These are phyloP conservation scores for Drosophila miranda DNA, from an alignment of 1,140 invertebrate species.

Conservation along the genomic window DNA sequence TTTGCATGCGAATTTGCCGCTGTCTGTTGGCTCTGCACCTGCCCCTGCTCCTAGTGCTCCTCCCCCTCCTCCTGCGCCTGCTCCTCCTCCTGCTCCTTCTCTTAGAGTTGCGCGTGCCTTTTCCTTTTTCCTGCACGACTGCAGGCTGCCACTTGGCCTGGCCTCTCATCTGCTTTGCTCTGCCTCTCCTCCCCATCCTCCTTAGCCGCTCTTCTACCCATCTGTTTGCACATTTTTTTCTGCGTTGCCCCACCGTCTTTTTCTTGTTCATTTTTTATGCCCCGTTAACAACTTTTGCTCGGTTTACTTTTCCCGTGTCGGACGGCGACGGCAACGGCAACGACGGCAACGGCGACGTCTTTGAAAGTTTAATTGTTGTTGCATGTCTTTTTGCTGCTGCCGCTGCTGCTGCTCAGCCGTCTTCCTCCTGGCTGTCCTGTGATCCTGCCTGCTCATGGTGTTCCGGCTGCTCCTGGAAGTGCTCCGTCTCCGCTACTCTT, in stretches of 20 bases:
- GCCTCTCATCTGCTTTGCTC: neutral
- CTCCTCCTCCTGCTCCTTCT: conserved; percentile 24
- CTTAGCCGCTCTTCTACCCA: conserved; percentile 22
- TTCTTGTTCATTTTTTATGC: conserved; percentile 77
- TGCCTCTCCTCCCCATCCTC: neutral
- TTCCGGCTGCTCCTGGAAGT: conserved; percentile 1
- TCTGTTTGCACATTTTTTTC: conserved; percentile 28
- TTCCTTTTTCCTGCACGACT: conserved; percentile 79
- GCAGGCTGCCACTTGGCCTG: conserved; percentile 37
- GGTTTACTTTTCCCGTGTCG: conserved; percentile 80
- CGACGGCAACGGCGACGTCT: conserved; percentile 65
- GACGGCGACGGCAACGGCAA: conserved; percentile 55
- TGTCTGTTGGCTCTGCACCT: conserved; percentile 50
- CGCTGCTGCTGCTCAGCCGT: conserved; percentile 16
- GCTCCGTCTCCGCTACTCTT: conserved; percentile 24
- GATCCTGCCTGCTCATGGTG: conserved; percentile 10
- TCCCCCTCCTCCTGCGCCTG: conserved; percentile 9
- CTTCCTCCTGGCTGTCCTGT: conserved; percentile 29
- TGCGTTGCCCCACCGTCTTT: conserved; percentile 11
- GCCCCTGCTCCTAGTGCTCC: conserved; percentile 8
- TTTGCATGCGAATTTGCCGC: conserved; percentile 80
- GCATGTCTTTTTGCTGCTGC: conserved; percentile 70
- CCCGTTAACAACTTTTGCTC: conserved; percentile 80
- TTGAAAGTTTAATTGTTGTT: conserved; percentile 81
- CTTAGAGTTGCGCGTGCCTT: conserved; percentile 69